A percentile compares a stretch with the other conserved stretches of the same genome.
Evolutionary conservation across 2,113 vertebrate genomes (phyloP).

Genomic region (Semicossyphus pulcher): DNA sequence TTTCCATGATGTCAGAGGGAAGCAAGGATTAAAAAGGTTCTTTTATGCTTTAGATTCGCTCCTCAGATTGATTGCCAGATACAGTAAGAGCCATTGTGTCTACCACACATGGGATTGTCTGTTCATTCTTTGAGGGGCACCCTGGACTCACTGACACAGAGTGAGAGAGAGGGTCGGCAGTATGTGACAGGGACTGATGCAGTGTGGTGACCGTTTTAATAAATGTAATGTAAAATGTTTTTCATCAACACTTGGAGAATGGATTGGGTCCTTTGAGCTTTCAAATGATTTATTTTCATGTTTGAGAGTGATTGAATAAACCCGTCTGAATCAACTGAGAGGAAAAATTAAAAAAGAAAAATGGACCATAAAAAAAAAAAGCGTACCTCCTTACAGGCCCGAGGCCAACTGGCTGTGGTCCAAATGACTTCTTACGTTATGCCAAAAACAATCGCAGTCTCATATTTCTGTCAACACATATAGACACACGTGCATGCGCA

Average conservation of each 20-base stretch:
- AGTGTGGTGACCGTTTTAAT: conserved; percentile 30
- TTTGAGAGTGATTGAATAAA: conserved; percentile 18
- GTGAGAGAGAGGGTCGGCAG: background rate
- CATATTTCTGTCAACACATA: conserved; percentile 68
- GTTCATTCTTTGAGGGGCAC: conserved; percentile 33
- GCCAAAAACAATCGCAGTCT: conserved; percentile 69
- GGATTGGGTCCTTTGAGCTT: conserved; percentile 51
- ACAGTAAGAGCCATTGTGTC: conserved; percentile 44
- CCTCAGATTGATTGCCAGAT: conserved; percentile 26
- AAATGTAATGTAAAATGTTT: conserved; percentile 53
- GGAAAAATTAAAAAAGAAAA: conserved; percentile 40
- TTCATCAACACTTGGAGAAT: conserved; percentile 46
- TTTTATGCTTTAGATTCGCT: conserved; percentile 12
- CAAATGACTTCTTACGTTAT: conserved; percentile 73
- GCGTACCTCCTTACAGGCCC: conserved; percentile 43
- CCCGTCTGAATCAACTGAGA: conserved; percentile 17
- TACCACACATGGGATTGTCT: conserved; percentile 28
- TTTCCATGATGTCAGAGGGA: conserved; percentile 20
- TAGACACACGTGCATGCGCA: conserved; percentile 42
- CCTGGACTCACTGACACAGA: conserved; percentile 7
- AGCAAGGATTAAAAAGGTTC: conserved; percentile 9
- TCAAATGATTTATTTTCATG: conserved; percentile 45
- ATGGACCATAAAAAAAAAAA: conserved; percentile 20
- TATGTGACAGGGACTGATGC: conserved; percentile 1
- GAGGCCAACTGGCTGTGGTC: conserved; percentile 68